Percentiles rank a stretch among this genome's conserved stretches.
Evolutionary conservation across 2,888 invertebrate genomes (phyloP).

Genomic region (Synanthedon vespiformis): DNA sequence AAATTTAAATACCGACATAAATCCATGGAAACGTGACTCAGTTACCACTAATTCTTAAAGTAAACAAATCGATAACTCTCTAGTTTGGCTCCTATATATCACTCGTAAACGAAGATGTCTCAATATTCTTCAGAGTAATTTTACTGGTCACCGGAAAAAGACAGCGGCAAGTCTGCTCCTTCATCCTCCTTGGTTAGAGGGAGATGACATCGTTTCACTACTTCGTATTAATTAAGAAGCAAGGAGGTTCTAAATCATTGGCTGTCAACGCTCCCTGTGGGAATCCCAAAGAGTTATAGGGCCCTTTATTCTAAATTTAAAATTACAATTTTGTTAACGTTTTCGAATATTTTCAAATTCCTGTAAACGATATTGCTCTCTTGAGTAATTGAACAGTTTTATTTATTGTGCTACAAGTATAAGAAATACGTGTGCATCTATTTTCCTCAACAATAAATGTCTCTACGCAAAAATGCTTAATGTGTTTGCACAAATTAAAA

Average conservation of each 20-base stretch:
- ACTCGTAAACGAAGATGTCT: constrained; percentile 55
- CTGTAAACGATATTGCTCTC: constrained; percentile 41
- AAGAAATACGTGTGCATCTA: no score
- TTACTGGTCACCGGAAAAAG: constrained; percentile 31
- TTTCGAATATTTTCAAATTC: constrained; percentile 53
- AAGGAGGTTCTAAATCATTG: constrained; percentile 60
- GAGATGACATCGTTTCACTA: constrained; percentile 31
- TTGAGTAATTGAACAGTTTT: constrained; percentile 14
- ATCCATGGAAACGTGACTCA: constrained; percentile 23
- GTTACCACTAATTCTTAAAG: constrained; percentile 63
- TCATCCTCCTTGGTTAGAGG: constrained; percentile 18
- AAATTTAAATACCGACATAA: constrained; percentile 50
- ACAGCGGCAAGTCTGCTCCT: constrained; percentile 8
- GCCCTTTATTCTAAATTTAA: constrained; percentile 68
- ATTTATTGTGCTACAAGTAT: not conserved
- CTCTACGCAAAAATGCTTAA: no score
- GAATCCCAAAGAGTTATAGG: constrained; percentile 65
- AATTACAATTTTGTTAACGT: constrained; percentile 63
- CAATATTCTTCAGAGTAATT: constrained; percentile 50
- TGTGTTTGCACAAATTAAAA: no score
- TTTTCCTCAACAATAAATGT: constrained; percentile 12
- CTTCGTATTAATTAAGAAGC: constrained; percentile 62
- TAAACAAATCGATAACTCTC: constrained; percentile 65
- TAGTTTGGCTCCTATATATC: constrained; percentile 49
- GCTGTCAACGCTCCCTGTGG: constrained; percentile 67